These are phyloP conservation scores for Eupithecia inturbata DNA, from an alignment of 2,888 invertebrate genomes.

Conservation along the genomic window DNA sequence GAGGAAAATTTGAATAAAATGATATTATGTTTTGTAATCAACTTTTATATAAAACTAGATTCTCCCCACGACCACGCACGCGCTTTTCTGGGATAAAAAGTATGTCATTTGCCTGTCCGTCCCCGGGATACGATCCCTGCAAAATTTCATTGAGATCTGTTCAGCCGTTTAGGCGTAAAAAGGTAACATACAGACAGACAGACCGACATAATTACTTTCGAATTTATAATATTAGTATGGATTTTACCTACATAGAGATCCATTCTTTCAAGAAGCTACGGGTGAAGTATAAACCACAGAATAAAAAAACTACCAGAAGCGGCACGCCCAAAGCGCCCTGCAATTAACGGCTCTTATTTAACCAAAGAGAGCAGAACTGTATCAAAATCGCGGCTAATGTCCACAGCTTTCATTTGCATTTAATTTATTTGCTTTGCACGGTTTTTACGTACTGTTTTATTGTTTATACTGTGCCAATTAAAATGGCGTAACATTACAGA, in stretches of 20 bases:
- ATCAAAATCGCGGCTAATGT: slow-evolving; percentile 64
- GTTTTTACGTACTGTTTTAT: slow-evolving; percentile 16
- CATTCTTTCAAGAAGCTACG: neutral
- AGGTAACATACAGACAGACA: too few species aligned
- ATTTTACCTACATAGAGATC: neutral
- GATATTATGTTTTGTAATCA: too few species aligned
- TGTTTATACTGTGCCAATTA: slow-evolving; percentile 25
- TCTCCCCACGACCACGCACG: too few species aligned
- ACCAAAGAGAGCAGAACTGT: slow-evolving; percentile 59
- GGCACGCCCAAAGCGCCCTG: slow-evolving; percentile 47
- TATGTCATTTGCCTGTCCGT: too few species aligned
- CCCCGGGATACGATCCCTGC: too few species aligned
- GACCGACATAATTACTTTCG: too few species aligned
- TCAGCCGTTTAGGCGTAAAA: too few species aligned
- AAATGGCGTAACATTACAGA: slow-evolving; percentile 2
- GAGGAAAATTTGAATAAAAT: too few species aligned
- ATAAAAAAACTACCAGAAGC: slow-evolving; percentile 20
- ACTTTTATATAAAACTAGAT: too few species aligned
- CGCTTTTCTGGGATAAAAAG: too few species aligned
- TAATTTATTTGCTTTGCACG: slow-evolving; percentile 27
- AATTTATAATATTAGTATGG: too few species aligned
- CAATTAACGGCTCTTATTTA: slow-evolving; percentile 76
- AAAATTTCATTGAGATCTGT: too few species aligned
- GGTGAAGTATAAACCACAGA: neutral
- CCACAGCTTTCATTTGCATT: slow-evolving; percentile 33